Conservation (phyloP, 2,888 invertebrate genomes). For the Aspidiotus rigidus region DNA sequence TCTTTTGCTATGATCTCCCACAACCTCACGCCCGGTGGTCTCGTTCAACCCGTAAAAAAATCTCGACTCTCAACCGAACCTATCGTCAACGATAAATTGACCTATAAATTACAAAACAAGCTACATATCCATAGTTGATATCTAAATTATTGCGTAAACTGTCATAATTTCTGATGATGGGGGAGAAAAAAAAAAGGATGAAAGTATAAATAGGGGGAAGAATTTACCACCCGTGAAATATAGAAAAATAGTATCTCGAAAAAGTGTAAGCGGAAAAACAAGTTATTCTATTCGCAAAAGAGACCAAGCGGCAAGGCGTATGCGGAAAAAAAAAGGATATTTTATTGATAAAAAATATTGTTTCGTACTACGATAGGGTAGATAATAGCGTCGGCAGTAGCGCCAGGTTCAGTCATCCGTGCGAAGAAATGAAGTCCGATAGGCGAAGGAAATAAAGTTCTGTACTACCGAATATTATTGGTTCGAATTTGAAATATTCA, state of each 20-base stretch:
- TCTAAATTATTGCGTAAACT: constrained; percentile 33
- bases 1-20: background rate
- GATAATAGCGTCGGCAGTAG: constrained; percentile 22
- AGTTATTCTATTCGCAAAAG: constrained; percentile 13
- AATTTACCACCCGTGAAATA: constrained; percentile 33
- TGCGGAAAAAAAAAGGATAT: constrained; percentile 27
- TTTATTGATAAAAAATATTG: constrained; percentile 34
- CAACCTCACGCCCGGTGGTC: background rate
- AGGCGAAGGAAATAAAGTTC: constrained; percentile 1
- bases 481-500: background rate
- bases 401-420: constrained; percentile 29
- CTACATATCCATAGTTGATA: constrained; percentile 16
- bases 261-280: constrained; percentile 33
- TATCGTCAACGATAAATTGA: constrained; percentile 30
- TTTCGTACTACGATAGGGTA: constrained; percentile 17
- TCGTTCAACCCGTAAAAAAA: background rate
- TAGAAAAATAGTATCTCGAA: constrained; percentile 33
- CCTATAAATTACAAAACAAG: constrained; percentile 26
- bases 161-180: constrained; percentile 29
- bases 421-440: constrained; percentile 13
- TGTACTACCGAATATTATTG: background rate
- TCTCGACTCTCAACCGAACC: background rate
- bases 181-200: constrained; percentile 8
- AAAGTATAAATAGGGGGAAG: constrained; percentile 29
- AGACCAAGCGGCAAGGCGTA: background rate